A percentile compares a stretch with the other conserved stretches of the same genome.
phyloP scores from a whole-genome alignment of 2,888 invertebrate genomes.

The Cephalotes varians region DNA sequence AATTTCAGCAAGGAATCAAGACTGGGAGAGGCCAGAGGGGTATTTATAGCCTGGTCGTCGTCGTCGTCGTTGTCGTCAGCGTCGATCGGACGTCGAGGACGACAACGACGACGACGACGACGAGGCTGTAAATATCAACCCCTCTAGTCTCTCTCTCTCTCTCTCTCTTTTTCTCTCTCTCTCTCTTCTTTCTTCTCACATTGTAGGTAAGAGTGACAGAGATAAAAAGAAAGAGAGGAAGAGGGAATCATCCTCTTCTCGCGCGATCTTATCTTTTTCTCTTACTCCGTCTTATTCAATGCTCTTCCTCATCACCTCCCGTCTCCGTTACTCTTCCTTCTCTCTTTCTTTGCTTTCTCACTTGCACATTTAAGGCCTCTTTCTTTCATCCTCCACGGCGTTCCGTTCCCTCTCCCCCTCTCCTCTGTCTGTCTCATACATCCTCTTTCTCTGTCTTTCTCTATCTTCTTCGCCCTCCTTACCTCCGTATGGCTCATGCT shows the following conservation, averaged over 20 bases:
- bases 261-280: slow-evolving; percentile 56
- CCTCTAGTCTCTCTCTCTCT: slow-evolving; percentile 64
- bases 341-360: slow-evolving; percentile 30
- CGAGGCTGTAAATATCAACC: slow-evolving; percentile 78
- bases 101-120: slow-evolving; percentile 59
- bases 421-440: slow-evolving; percentile 29
- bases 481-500: slow-evolving; percentile 69
- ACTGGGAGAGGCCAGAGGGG: slow-evolving; percentile 46
- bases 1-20: slow-evolving; percentile 76
- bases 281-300: slow-evolving; percentile 33
- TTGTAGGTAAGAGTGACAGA: neutral
- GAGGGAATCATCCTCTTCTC: slow-evolving; percentile 60
- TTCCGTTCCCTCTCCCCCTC: slow-evolving; percentile 21
- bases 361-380: slow-evolving; percentile 38
- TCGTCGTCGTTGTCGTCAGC: slow-evolving; percentile 56
- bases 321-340: slow-evolving; percentile 44
- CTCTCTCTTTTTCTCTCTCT: slow-evolving; percentile 49
- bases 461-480: slow-evolving; percentile 63
- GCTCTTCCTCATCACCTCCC: slow-evolving; percentile 22
- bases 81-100: slow-evolving; percentile 52
- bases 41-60: slow-evolving; percentile 65
- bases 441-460: slow-evolving; percentile 34
- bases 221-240: neutral
- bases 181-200: slow-evolving; percentile 10
- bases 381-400: slow-evolving; percentile 24